Conservation (phyloP, 2,113 vertebrate species). For the Orycteropus afer region DNA sequence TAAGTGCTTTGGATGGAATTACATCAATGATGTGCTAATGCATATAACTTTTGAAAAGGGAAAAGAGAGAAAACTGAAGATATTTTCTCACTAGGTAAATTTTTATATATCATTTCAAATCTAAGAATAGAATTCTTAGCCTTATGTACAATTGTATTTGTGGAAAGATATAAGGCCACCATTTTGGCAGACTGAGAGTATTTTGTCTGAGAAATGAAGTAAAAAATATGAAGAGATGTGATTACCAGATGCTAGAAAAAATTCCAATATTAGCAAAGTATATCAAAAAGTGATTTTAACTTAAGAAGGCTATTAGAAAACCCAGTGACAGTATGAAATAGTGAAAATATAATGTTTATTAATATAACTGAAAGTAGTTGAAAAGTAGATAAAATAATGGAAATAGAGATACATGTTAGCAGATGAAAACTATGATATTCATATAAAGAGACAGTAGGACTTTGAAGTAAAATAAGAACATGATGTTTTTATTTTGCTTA, state of each 20-base stretch:
- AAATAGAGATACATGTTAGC: constrained; percentile 60
- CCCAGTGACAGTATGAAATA: not conserved
- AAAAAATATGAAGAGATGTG: not conserved
- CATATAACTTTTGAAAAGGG: not conserved
- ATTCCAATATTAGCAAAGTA: constrained; percentile 12
- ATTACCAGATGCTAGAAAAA: constrained; percentile 48
- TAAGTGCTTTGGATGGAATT: not conserved
- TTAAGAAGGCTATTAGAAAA: constrained; percentile 34
- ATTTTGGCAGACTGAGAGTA: constrained; percentile 50
- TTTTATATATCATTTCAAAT: constrained; percentile 51
- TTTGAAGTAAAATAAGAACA: constrained; percentile 15
- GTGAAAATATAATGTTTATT: constrained; percentile 51
- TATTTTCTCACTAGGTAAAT: constrained; percentile 54
- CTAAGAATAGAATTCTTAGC: constrained; percentile 57
- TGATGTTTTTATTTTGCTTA: not conserved
- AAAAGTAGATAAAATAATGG: constrained; percentile 57
- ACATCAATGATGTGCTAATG: not conserved
- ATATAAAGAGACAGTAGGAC: constrained; percentile 20
- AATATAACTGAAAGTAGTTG: constrained; percentile 60
- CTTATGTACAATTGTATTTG: not conserved
- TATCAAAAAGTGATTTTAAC: constrained; percentile 42
- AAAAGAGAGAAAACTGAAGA: not conserved
- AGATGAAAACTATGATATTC: not conserved
- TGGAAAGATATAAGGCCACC: constrained; percentile 54
- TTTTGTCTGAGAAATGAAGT: constrained; percentile 55